Evolutionary conservation across 1,140 invertebrate genomes (phyloP), one percentile per base, ranked within the genome.

Genomic region (Steinernema khuongi): DNA sequence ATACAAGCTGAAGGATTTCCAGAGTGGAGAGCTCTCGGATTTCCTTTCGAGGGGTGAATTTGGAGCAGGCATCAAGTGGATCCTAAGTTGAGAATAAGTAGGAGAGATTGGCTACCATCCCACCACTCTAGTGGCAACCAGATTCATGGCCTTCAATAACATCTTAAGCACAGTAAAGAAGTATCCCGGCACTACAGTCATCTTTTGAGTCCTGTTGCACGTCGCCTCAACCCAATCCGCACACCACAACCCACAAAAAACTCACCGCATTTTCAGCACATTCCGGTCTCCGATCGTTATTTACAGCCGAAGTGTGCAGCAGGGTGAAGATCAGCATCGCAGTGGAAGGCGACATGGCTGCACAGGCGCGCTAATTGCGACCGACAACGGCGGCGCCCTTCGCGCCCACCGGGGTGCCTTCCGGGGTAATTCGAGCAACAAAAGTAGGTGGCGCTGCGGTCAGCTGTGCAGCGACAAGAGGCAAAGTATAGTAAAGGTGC

Each of bases 361-460:
- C 7, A 60, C 50, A 41, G n/a, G 36, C 36, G 36, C 50, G 26
- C 7, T 60, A n/a, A 60, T 17, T 60, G 50, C 50, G 4, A 26
- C n/a, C 50, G 26, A 60, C 50, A 60, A 60, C 11, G 50, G 22
- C 11, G 50, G 22, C 11, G 22, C 50, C 11, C 50, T 60, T 22
- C 14, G 26, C 11, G 50, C 36, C n/a, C 36, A 41, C 36, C 7
- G n/a, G 36, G 36, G n/a, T 14, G 50, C 50, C 50, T 22, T 60
- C 50, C 7, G 50, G n/a, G n/a, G 50, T 60, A 60, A 60, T 60
- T 60, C 50, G 50, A 60, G 14, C 50, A n/a, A 22, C 26, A 60
- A 7, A 60, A 60, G 50, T n/a, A 60, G 50, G 50, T 60, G 50
- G 50, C 50, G 36, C 50, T 60, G 50, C 50, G 50, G 50, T 60